Conservation (phyloP, 1,140 invertebrate genomes). For the Stegodyphus mimosarum region DNA sequence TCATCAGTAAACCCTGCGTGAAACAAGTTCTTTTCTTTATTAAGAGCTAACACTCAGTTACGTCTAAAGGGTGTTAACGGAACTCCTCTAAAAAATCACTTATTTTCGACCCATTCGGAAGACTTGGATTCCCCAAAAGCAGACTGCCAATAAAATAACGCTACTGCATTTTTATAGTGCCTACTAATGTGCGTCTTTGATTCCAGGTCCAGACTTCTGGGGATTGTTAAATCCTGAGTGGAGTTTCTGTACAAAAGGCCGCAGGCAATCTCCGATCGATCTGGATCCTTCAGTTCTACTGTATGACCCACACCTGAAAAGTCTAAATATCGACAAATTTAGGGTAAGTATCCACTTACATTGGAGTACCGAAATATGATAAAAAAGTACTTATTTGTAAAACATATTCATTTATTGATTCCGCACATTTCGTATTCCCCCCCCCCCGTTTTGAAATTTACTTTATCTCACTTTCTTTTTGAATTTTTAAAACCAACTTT, state of each 20-base stretch:
- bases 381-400: no score
- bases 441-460: no score
- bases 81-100: background rate
- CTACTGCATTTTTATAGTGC: background rate
- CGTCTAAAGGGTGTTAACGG: constrained; percentile 13
- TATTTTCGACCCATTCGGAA: background rate
- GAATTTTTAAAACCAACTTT: no score
- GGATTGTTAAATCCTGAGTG: constrained; percentile 96
- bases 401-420: no score
- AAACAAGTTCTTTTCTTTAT: constrained; percentile 8
- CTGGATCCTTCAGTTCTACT: constrained; percentile 92
- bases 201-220: constrained; percentile 92
- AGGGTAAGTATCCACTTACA: constrained; percentile 37
- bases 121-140: background rate
- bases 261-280: constrained; percentile 94
- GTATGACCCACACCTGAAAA: constrained; percentile 91
- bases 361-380: no score
- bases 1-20: constrained; percentile 19
- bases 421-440: no score
- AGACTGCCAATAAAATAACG: background rate
- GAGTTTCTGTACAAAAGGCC: constrained; percentile 93
- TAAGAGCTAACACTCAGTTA: background rate
- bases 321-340: constrained; percentile 85
- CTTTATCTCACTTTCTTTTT: no score
- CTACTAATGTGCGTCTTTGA: background rate